These are phyloP conservation scores for Labroides dimidiatus DNA, from an alignment of 2,797 vertebrate genomes.

Conservation along the genomic window DNA sequence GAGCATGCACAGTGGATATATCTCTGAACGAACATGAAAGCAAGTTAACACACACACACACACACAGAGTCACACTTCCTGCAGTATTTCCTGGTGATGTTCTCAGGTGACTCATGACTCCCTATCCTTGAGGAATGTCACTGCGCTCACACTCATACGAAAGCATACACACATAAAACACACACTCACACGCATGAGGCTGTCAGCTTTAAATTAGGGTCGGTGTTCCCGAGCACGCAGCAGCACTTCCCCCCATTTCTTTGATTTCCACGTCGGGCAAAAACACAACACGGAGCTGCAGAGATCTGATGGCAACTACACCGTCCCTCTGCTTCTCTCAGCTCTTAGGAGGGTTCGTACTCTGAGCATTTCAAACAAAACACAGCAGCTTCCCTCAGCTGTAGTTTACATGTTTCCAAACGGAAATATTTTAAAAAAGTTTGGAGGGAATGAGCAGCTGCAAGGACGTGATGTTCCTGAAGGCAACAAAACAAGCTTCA, in stretches of 20 bases:
- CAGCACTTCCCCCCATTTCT: conserved; percentile 6
- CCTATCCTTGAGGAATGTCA: conserved; percentile 37
- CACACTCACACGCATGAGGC: conserved; percentile 15
- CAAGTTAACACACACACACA: conserved; percentile 13
- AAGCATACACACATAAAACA: not conserved
- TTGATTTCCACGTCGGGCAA: not conserved
- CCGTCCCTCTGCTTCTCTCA: too few relatives aligned
- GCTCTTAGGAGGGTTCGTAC: too few relatives aligned
- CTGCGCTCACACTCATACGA: not conserved
- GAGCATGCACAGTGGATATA: conserved; percentile 18
- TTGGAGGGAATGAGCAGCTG: too few relatives aligned
- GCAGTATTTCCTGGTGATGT: conserved; percentile 16
- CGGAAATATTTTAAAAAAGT: too few relatives aligned
- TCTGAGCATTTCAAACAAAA: too few relatives aligned
- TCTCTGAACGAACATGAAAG: conserved; percentile 1
- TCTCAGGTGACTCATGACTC: conserved; percentile 53
- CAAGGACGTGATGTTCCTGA: too few relatives aligned
- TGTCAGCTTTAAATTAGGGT: conserved; percentile 28
- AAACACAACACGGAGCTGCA: not conserved
- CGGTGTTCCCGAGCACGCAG: conserved; percentile 16
- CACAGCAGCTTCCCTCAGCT: too few relatives aligned
- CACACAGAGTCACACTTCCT: conserved; percentile 9
- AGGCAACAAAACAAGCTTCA: too few relatives aligned
- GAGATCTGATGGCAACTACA: too few relatives aligned
- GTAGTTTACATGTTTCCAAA: too few relatives aligned